Conservation (phyloP, 2,797 vertebrate genomes). For the Chelidonichthys spinosus region DNA sequence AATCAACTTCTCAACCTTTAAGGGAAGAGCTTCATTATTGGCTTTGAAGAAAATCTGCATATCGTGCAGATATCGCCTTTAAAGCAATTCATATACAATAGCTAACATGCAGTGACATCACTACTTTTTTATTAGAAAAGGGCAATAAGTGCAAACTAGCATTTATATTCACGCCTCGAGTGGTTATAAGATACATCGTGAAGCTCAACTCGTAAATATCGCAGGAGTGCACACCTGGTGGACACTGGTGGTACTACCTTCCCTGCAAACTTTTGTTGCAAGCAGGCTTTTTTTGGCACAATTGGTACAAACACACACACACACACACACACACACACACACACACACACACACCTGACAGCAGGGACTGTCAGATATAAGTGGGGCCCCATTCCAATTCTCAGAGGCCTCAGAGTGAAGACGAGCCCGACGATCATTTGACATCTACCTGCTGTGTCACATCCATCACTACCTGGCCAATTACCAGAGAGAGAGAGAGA, state of each 20-base stretch:
- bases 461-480: constrained; percentile 65
- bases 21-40: no score
- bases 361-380: no score
- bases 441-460: constrained; percentile 62
- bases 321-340: no score
- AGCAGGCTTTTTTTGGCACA: no score
- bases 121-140: no score
- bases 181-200: background rate
- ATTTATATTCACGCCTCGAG: no score
- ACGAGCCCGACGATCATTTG: constrained; percentile 44
- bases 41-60: background rate
- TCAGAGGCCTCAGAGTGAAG: background rate
- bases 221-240: no score
- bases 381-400: constrained; percentile 15
- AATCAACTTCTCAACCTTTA: no score
- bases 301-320: no score
- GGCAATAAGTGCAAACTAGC: background rate
- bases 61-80: background rate
- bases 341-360: background rate
- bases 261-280: no score
- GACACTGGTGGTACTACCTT: no score
- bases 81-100: background rate
- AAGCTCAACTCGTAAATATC: background rate
- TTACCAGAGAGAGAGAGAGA: constrained; percentile 50
- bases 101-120: background rate